Evolutionary conservation across 2,888 invertebrate species (phyloP), one percentile per base, ranked within the genome.

Genomic region (Sinohyriopsis cumingii): DNA sequence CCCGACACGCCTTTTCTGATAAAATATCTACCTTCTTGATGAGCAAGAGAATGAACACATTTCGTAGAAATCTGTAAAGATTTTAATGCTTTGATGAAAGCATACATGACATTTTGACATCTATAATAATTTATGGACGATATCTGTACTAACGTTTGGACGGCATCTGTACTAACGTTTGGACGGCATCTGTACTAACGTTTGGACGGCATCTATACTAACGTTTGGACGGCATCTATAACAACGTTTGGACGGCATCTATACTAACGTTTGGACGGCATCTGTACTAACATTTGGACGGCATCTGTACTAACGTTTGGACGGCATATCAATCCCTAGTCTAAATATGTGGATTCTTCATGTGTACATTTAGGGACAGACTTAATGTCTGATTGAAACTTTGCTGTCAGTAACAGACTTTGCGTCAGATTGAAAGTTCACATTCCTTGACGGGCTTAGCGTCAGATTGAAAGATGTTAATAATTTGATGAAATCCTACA

Each of bases 1-100:
- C 83, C 33, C 76, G 75, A n/a, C 92, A 90, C 64, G 95, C 92
- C 89, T 95, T 95, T 63, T 92, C 91, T 79, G 93, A 92, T 66
- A 95, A 91, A 4, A 95, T 90, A 86, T 95, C 87, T 95, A 95
- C 89, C 87, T 95, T 95, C 89, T 95, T 95, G 56, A 95, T 91
- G 89, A 95, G 95, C 15, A 95, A 93, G 64, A 95, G 94, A 59
- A 95, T 91, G 4, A 95, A 95, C 0, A 95, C 93, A 77, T 93
- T 93, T 71, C 94, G 90, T 0, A 95, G 92, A 85, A 94, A 95
- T 76, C 94, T 94, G 88, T 4, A 87, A 86, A 56, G 55, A 18
- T 60, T 22, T 54, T 53, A 66, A n/a, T 22, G 28, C 1, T 33
- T 28, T 15, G 5, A 53, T n/a, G 9, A n/a, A 53, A 25, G 1